phyloP scores from a whole-genome alignment of 2,113 vertebrate genomes.

The Chaetura pelagica region DNA sequence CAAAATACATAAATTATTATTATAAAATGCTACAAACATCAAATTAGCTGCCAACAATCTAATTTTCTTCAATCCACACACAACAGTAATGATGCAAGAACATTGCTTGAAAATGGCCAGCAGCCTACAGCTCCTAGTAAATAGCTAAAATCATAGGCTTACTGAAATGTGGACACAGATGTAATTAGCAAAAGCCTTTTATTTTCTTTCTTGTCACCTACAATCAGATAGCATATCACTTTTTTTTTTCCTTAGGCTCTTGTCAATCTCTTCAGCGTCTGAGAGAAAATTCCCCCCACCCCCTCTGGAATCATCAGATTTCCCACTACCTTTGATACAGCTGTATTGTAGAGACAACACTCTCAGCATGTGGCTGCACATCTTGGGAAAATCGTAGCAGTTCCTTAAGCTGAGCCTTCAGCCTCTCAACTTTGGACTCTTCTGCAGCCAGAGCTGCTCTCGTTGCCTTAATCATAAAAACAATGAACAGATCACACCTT shows the following conservation, averaged over 20 bases:
- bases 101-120: conserved; percentile 8
- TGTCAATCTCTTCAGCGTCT: background rate
- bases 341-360: conserved; percentile 84
- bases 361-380: conserved; percentile 77
- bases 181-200: background rate
- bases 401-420: conserved; percentile 88
- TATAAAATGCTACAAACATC: conserved; percentile 23
- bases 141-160: background rate
- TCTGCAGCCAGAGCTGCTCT: conserved; percentile 78
- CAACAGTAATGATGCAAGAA: background rate
- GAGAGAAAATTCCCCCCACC: background rate
- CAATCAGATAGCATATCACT: background rate
- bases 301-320: background rate
- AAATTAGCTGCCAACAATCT: conserved; percentile 39
- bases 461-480: conserved; percentile 76
- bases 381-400: conserved; percentile 84
- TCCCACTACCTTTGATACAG: conserved; percentile 87
- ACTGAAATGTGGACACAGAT: background rate
- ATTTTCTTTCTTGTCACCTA: background rate
- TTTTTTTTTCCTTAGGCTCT: background rate
- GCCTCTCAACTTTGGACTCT: conserved; percentile 81
- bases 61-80: conserved; percentile 18
- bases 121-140: background rate
- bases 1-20: background rate
- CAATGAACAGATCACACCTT: background rate